Percentiles rank a stretch among this genome's conserved stretches.
Evolutionary conservation across 2,113 vertebrate species (phyloP).

Genomic region (Motacilla alba): DNA sequence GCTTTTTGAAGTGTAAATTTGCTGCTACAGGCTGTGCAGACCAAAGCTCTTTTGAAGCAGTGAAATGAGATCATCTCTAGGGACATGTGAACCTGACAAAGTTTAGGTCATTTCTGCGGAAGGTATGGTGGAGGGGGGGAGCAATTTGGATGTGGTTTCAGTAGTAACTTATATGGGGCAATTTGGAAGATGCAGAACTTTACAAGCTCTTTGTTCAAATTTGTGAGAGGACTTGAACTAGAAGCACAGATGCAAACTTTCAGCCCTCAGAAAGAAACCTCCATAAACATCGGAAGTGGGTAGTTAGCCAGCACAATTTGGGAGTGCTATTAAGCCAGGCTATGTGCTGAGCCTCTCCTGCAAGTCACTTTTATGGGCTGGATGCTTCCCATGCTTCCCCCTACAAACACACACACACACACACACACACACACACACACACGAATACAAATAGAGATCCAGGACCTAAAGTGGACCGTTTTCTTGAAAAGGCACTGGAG

Average conservation of each 20-base stretch:
- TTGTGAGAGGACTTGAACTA: conserved; percentile 4
- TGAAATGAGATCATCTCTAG: conserved; percentile 84
- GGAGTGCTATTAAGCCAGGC: not conserved
- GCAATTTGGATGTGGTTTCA: conserved; percentile 27
- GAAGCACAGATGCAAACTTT: conserved; percentile 29
- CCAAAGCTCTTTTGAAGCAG: conserved; percentile 85
- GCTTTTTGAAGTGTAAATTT: conserved; percentile 88
- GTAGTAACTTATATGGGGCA: conserved; percentile 40
- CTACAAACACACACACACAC: rapidly evolving
- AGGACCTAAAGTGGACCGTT: not conserved
- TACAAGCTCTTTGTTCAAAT: conserved; percentile 23
- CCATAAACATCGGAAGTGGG: not conserved
- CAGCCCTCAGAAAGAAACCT: conserved; percentile 16
- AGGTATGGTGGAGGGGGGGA: conserved; percentile 26
- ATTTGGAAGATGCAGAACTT: conserved; percentile 49
- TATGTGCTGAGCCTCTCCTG: not conserved
- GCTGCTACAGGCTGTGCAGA: conserved; percentile 85
- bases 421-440: rapidly evolving
- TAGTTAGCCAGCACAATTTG: not conserved
- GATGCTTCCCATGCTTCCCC: not conserved
- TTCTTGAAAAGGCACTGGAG: not conserved
- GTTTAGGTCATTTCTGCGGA: conserved; percentile 79
- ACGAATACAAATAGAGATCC: not conserved
- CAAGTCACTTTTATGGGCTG: not conserved
- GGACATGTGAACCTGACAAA: conserved; percentile 81